Conservation (phyloP, 2,888 invertebrate species). For the Chrysolina oricalcia region DNA sequence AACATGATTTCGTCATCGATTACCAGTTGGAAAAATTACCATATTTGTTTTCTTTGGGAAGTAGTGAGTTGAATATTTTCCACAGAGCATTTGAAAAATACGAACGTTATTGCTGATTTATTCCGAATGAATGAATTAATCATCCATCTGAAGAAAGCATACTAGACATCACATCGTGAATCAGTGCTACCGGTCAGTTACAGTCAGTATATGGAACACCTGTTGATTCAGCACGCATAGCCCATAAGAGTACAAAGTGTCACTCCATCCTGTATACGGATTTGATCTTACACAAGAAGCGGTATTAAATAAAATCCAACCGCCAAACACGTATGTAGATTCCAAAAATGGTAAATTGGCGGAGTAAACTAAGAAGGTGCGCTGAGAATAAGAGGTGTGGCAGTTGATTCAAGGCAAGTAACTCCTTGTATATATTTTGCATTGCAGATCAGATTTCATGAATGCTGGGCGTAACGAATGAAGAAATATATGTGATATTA, state of each 20-base stretch:
- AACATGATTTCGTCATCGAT: too few species aligned
- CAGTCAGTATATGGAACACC: not conserved
- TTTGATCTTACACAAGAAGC: constrained; percentile 39
- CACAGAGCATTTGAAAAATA: too few species aligned
- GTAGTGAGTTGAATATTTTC: too few species aligned
- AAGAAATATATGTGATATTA: constrained; percentile 10
- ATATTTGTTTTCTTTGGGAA: too few species aligned
- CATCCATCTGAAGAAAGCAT: too few species aligned
- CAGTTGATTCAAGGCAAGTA: constrained; percentile 48
- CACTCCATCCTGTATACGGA: constrained; percentile 27
- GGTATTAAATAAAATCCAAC: constrained; percentile 29
- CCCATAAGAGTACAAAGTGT: not conserved
- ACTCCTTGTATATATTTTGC: constrained; percentile 46
- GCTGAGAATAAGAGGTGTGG: constrained; percentile 47
- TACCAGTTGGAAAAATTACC: too few species aligned
- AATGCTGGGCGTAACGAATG: constrained; percentile 19
- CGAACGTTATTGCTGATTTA: too few species aligned
- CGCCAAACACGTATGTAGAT: constrained; percentile 32
- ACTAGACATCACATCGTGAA: too few species aligned
- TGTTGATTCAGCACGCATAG: not conserved
- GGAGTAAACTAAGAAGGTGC: constrained; percentile 34
- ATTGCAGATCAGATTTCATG: constrained; percentile 44
- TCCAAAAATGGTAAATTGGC: constrained; percentile 53
- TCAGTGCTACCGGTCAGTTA: too few species aligned
- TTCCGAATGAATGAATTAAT: too few species aligned